Percentiles rank a stretch among this genome's conserved stretches.
Conservation (phyloP, 2,797 vertebrate species). For the Macroramphosus scolopax region DNA sequence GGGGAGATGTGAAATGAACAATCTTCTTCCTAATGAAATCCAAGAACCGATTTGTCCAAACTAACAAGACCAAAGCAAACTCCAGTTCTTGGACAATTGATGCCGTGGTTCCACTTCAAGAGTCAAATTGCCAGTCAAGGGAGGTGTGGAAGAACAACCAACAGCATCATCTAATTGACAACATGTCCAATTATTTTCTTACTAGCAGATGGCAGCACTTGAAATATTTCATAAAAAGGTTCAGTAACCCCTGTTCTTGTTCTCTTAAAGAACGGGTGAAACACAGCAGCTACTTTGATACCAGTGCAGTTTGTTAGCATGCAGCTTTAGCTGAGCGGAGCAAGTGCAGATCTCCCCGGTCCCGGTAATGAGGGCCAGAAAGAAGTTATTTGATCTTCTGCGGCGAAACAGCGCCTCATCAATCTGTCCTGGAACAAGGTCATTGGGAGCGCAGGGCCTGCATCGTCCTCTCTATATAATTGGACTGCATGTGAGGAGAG, state of each 20-base stretch:
- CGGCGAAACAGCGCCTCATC: constrained; percentile 59
- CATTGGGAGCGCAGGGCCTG: constrained; percentile 47
- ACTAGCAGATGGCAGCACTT: constrained; percentile 14
- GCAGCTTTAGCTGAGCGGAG: constrained; percentile 13
- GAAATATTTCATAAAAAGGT: constrained; percentile 6
- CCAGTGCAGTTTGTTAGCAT: constrained; percentile 6
- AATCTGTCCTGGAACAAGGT: constrained; percentile 72
- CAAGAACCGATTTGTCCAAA: constrained; percentile 27
- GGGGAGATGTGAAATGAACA: neutral
- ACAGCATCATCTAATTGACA: constrained; percentile 16
- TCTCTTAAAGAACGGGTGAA: constrained; percentile 1
- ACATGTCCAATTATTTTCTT: constrained; percentile 30
- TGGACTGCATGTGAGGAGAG: constrained; percentile 56
- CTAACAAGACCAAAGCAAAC: constrained; percentile 13
- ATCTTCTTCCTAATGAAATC: constrained; percentile 11
- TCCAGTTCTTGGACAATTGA: constrained; percentile 8
- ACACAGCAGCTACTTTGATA: constrained; percentile 14
- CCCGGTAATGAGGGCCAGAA: constrained; percentile 64
- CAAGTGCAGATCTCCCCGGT: constrained; percentile 39
- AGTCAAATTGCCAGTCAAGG: constrained; percentile 28
- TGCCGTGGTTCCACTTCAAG: constrained; percentile 16
- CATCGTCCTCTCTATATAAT: constrained; percentile 61
- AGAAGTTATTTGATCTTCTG: constrained; percentile 73
- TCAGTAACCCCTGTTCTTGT: constrained; percentile 10
- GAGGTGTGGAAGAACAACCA: constrained; percentile 20